phyloP scores from a whole-genome alignment of 1,140 invertebrate species.

The Chironomus striatipennis region DNA sequence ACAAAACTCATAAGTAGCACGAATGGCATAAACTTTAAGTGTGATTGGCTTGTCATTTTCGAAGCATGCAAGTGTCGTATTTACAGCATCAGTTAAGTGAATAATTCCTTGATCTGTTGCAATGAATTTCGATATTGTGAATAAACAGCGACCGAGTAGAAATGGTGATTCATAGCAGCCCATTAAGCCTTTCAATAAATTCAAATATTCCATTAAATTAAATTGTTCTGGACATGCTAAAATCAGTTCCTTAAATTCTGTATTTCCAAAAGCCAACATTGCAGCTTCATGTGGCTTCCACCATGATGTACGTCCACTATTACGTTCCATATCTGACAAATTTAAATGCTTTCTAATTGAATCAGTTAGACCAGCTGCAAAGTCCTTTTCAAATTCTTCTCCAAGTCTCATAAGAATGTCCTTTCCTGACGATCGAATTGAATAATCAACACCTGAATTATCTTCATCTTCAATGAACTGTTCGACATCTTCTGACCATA shows the following conservation, averaged over 20 bases:
- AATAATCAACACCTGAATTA: conserved; percentile 57
- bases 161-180: conserved; percentile 45
- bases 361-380: conserved; percentile 50
- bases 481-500: conserved; percentile 62
- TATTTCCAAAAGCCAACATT: conserved; percentile 54
- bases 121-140: conserved; percentile 56
- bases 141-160: conserved; percentile 60
- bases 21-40: conserved; percentile 35
- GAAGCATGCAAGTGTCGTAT: conserved; percentile 34
- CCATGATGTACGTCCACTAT: conserved; percentile 48
- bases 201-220: conserved; percentile 58
- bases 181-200: conserved; percentile 42
- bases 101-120: conserved; percentile 38
- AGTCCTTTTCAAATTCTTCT: conserved; percentile 52
- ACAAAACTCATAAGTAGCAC: conserved; percentile 43
- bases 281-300: conserved; percentile 73
- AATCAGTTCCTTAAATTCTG: conserved; percentile 44
- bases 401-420: conserved; percentile 56
- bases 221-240: conserved; percentile 52
- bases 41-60: conserved; percentile 35
- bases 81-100: conserved; percentile 35
- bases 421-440: conserved; percentile 65
- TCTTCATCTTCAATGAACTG: conserved; percentile 74
- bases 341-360: conserved; percentile 57
- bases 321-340: conserved; percentile 44